Evolutionary conservation across 1,140 invertebrate genomes (phyloP).

Genomic region (Stenopsyche tienmushanensis): DNA sequence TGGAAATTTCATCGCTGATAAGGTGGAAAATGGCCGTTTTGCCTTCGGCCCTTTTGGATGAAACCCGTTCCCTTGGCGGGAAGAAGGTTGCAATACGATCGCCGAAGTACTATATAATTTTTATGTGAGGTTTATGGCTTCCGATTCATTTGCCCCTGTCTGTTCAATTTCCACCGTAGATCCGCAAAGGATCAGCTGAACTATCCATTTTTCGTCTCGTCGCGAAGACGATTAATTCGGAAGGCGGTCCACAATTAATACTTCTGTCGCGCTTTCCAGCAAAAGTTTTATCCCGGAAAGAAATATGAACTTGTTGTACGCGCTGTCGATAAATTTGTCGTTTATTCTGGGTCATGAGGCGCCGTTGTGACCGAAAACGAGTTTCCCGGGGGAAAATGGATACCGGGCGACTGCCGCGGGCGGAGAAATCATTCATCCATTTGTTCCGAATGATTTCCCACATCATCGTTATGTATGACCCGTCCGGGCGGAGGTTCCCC

Average conservation of each 20-base stretch:
- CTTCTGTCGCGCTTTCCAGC: too few relatives aligned
- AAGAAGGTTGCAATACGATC: not conserved
- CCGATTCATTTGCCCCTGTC: conserved; percentile 1
- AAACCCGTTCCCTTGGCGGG: not conserved
- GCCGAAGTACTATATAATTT: conserved; percentile 5
- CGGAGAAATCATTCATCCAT: conserved; percentile 36
- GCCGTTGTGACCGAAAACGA: conserved; percentile 30
- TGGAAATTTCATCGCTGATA: conserved; percentile 40
- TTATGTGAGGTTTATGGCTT: conserved; percentile 12
- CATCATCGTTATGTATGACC: conserved; percentile 37
- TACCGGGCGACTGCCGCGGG: conserved; percentile 4
- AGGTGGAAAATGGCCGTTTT: conserved; percentile 29
- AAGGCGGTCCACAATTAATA: too few relatives aligned
- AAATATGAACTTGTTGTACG: conserved; percentile 33
- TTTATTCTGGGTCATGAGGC: conserved; percentile 35
- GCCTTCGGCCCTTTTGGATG: conserved; percentile 18
- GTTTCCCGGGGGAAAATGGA: conserved; percentile 24
- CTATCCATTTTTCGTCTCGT: too few relatives aligned
- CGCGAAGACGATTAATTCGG: too few relatives aligned
- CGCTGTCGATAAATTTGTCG: conserved; percentile 30
- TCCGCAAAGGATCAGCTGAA: too few relatives aligned
- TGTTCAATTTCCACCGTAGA: too few relatives aligned
- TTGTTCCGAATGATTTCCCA: conserved; percentile 39
- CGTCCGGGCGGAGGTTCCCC: not conserved
- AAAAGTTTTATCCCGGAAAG: not conserved